Evolutionary conservation across 2,113 vertebrate species (phyloP), one percentile per base, ranked within the genome.

Genomic region (Leptodactylus fuscus): DNA sequence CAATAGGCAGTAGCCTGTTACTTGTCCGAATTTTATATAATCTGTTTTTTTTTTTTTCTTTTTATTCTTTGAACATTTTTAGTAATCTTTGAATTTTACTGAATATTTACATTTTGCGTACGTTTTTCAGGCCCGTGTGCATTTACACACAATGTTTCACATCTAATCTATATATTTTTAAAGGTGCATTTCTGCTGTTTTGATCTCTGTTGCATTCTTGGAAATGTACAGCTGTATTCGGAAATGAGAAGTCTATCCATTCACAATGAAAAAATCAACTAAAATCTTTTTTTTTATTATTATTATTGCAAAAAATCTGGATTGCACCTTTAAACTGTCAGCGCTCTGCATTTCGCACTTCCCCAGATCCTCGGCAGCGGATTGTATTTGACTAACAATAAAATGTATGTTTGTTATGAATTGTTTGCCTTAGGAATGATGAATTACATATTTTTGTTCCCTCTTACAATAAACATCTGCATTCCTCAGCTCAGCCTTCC

Each of bases 351-450:
- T 46, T 58, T 74, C 10, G 41, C 27, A 58, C 44, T 55, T 91
- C 34, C 84, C 94, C 92, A 95, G 94, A 85, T 93, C 94, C 93
- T 94, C 92, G 94, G 93, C 94, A 29, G 94, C 93, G 94, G 94
- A 94, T 94, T 95, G 94, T 93, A 95, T 95, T 94, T 94, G 93
- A 94, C 94, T 96, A 96, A 96, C 94, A 94, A 94, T 95, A 94
- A 80, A 95, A 95, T 96, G 95, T 96, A 95, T 94, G 94, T 95
- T 95, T 95, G 94, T 95, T 95, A 94, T 95, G 94, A 94, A 95
- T 94, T 95, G 95, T 96, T 96, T 96, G 94, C 94, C 95, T 95
- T 95, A 95, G 94, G 95, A 96, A 95, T 96, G 94, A 95, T 96
- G 91, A 93, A 92, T 96, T 96, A 94, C 93, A 95, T 95, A 93